Evolutionary conservation across 2,797 vertebrate species (phyloP).

Genomic region (Scarus forsteni): DNA sequence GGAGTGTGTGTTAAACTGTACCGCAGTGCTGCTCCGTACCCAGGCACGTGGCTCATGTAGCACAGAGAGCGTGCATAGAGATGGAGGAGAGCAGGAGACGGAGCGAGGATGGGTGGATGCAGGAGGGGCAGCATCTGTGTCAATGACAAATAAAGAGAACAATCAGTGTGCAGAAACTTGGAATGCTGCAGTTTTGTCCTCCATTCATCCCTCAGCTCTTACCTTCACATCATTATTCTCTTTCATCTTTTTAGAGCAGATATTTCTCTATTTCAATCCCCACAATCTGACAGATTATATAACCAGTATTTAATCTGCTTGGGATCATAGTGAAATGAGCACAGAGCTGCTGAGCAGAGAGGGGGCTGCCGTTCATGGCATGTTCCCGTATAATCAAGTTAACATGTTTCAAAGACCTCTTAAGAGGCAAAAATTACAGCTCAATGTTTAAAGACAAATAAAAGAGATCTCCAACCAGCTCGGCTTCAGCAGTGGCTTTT

Average conservation of each 20-base stretch:
- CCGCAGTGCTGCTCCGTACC: conserved; percentile 65
- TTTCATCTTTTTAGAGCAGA: conserved; percentile 32
- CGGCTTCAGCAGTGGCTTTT: too few relatives aligned
- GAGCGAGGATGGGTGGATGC: conserved; percentile 29
- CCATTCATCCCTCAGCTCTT: neutral
- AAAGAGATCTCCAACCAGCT: too few relatives aligned
- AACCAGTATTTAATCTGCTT: conserved; percentile 75
- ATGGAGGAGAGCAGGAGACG: conserved; percentile 57
- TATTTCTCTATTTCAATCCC: conserved; percentile 21
- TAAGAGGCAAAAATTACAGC: neutral
- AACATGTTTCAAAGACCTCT: neutral
- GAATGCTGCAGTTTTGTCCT: conserved; percentile 1
- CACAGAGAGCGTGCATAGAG: conserved; percentile 60
- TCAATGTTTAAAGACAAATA: neutral
- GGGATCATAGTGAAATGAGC: conserved; percentile 61
- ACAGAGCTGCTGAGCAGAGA: conserved; percentile 17
- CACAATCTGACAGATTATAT: conserved; percentile 65
- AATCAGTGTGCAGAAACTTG: neutral
- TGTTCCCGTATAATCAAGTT: neutral
- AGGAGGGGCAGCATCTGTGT: conserved; percentile 27
- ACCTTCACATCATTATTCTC: conserved; percentile 1
- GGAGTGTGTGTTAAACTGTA: conserved; percentile 32
- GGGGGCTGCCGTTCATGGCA: conserved; percentile 11
- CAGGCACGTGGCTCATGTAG: conserved; percentile 70
- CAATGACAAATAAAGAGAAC: conserved; percentile 10